These are phyloP conservation scores for Heliconius congener DNA, from an alignment of 1,140 invertebrate genomes.

Conservation along the genomic window DNA sequence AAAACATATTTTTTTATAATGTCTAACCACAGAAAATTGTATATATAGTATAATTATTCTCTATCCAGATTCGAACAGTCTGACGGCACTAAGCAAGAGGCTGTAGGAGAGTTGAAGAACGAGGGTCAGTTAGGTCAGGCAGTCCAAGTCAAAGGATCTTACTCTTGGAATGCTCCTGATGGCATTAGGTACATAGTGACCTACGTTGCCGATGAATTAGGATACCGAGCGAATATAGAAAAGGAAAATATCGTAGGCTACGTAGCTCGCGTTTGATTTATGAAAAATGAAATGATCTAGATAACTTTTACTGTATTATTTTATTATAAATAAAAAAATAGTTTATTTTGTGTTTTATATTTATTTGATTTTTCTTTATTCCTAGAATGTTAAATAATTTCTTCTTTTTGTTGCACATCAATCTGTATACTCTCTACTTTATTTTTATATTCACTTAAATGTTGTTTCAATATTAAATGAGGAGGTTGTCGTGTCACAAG, in stretches of 20 bases:
- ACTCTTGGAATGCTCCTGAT: conserved; percentile 32
- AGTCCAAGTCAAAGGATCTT: conserved; percentile 21
- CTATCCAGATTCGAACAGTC: conserved; percentile 25
- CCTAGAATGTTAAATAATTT: neutral
- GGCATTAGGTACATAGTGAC: conserved; percentile 18
- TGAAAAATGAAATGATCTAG: neutral
- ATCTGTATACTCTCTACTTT: neutral
- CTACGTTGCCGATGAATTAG: conserved; percentile 27
- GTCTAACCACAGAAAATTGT: neutral
- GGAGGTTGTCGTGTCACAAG: too few relatives aligned
- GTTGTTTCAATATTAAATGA: too few relatives aligned
- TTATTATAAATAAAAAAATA: neutral
- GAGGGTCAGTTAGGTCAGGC: conserved; percentile 16
- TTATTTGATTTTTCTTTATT: conserved; percentile 5
- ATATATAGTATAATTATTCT: neutral
- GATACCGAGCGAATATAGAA: conserved; percentile 36
- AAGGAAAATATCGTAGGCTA: conserved; percentile 23
- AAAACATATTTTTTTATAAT: too few relatives aligned
- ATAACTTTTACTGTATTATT: neutral
- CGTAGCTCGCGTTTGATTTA: neutral
- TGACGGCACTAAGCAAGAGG: conserved; percentile 26
- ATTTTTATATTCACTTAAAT: too few relatives aligned
- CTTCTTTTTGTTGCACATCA: neutral
- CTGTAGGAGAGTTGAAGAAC: conserved; percentile 24
- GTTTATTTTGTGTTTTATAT: neutral